Percentiles rank a stretch among this genome's conserved stretches.
phyloP scores from a whole-genome alignment of 2,888 invertebrate species.

The Willowsia nigromaculata region DNA sequence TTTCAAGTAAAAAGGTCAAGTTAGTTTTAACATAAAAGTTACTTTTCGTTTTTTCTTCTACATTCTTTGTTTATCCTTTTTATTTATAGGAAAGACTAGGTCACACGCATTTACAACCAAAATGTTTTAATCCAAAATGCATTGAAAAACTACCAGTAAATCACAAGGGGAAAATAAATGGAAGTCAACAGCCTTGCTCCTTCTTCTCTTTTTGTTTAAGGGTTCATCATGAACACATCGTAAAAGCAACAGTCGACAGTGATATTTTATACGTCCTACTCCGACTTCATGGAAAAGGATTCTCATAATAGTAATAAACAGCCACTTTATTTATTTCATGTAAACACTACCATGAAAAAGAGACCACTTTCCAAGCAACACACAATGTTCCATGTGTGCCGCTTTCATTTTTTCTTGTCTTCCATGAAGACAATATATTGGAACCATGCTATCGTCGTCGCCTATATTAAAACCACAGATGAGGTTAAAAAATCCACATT shows the following conservation, averaged over 20 bases:
- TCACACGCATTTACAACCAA: background rate
- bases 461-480: background rate
- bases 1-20: too few species aligned
- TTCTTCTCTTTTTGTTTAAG: background rate
- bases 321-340: background rate
- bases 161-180: background rate
- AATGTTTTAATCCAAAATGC: background rate
- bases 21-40: too few species aligned
- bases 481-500: background rate
- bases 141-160: background rate
- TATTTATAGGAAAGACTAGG: background rate
- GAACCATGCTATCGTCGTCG: background rate
- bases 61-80: too few species aligned
- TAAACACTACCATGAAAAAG: background rate
- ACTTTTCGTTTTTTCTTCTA: too few species aligned
- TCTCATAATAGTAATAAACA: background rate
- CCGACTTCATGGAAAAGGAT: background rate
- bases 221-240: background rate
- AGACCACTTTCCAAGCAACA: background rate
- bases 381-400: background rate
- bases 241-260: constrained; percentile 10
- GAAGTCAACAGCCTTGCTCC: background rate
- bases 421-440: background rate
- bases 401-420: background rate
- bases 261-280: background rate